phyloP scores from a whole-genome alignment of 2,888 invertebrate genomes.

The Invenusta paracnida region DNA sequence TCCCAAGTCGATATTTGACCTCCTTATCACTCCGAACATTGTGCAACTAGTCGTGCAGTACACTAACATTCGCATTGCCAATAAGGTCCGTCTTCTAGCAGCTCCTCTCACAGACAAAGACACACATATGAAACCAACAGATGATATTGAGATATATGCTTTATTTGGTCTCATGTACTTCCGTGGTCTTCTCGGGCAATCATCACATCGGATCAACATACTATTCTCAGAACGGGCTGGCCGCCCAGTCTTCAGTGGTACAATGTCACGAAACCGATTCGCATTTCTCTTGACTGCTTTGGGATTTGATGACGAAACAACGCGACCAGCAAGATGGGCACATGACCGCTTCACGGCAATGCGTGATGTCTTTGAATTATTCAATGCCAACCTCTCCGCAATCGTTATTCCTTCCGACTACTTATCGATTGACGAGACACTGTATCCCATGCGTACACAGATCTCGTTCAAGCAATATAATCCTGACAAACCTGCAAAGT shows the following conservation, averaged over 20 bases:
- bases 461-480: conserved; percentile 10
- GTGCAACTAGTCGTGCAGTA: neutral
- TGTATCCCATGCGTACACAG: neutral
- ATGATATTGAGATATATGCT: neutral
- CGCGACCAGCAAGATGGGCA: neutral
- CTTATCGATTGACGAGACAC: neutral
- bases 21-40: neutral
- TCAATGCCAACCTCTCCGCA: neutral
- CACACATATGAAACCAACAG: neutral
- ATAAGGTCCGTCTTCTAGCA: neutral
- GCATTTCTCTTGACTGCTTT: neutral
- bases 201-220: neutral
- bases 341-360: conserved; percentile 7
- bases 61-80: neutral
- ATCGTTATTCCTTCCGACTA: conserved; percentile 4
- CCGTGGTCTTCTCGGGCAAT: conserved; percentile 13
- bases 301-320: conserved; percentile 1
- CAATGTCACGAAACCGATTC: neutral
- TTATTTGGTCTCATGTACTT: neutral
- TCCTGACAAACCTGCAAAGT: conserved; percentile 7
- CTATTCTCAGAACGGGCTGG: neutral
- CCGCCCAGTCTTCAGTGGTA: conserved; percentile 21
- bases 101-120: neutral
- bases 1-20: neutral
- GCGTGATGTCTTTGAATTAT: neutral